Evolutionary conservation across 1,140 invertebrate genomes (phyloP).

Genomic region (Drosophila cardini): DNA sequence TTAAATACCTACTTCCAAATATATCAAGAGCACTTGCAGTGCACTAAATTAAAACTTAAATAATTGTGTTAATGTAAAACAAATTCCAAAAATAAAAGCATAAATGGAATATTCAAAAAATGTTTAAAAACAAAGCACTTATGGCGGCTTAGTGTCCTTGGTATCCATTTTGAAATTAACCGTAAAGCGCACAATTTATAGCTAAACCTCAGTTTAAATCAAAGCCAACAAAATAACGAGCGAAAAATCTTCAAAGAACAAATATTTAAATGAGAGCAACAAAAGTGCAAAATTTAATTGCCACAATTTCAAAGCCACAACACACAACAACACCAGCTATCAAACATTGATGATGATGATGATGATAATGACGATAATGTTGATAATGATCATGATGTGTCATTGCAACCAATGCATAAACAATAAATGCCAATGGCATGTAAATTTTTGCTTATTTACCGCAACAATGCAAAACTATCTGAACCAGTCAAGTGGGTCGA

Average conservation of each 20-base stretch:
- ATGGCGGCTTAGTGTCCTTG: slow-evolving; percentile 36
- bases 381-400: slow-evolving; percentile 36
- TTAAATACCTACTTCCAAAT: neutral
- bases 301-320: slow-evolving; percentile 69
- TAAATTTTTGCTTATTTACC: slow-evolving; percentile 78
- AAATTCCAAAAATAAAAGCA: neutral
- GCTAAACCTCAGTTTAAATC: slow-evolving; percentile 53
- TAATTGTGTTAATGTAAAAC: neutral
- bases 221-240: slow-evolving; percentile 18
- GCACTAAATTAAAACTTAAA: neutral
- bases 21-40: neutral
- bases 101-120: neutral
- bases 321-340: slow-evolving; percentile 14
- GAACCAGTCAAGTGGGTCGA: slow-evolving; percentile 16
- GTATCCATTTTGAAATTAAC: slow-evolving; percentile 44
- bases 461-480: slow-evolving; percentile 77
- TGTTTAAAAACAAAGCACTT: slow-evolving; percentile 44
- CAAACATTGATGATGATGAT: slow-evolving; percentile 18
- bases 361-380: slow-evolving; percentile 29
- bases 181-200: slow-evolving; percentile 49
- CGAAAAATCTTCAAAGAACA: slow-evolving; percentile 24
- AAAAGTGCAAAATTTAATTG: slow-evolving; percentile 45
- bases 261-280: neutral
- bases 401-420: slow-evolving; percentile 65
- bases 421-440: slow-evolving; percentile 77